Percentiles rank a stretch among this genome's conserved stretches.
phyloP scores from a whole-genome alignment of 1,140 invertebrate species.

The Drosophila nasuta region DNA sequence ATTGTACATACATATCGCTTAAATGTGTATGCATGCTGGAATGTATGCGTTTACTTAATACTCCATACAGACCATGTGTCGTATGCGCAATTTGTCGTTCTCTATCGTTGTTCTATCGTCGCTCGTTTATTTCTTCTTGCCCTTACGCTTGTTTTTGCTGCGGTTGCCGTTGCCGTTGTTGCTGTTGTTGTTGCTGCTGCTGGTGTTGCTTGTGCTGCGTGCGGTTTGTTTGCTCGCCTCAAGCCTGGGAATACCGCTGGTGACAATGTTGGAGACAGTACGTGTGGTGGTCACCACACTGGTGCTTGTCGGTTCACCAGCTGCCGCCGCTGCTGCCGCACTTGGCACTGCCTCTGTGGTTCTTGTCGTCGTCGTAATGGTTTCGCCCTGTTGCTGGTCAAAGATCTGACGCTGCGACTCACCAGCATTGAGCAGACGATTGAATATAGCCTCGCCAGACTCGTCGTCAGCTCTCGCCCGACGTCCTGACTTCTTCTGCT shows the following conservation, averaged over 20 bases:
- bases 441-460: constrained; percentile 75
- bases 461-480: constrained; percentile 17
- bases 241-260: constrained; percentile 75
- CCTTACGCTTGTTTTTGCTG: constrained; percentile 72
- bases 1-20: constrained; percentile 5
- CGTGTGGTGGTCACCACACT: constrained; percentile 77
- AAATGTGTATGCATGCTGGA: neutral
- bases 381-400: constrained; percentile 75
- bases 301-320: constrained; percentile 57
- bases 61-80: constrained; percentile 65
- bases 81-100: constrained; percentile 60
- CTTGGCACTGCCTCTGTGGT: constrained; percentile 66
- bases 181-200: constrained; percentile 37
- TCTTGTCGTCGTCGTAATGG: constrained; percentile 78
- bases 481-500: constrained; percentile 47
- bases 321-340: constrained; percentile 16
- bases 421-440: constrained; percentile 66
- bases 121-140: constrained; percentile 68
- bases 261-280: constrained; percentile 78
- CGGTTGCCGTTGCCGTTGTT: constrained; percentile 43
- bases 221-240: constrained; percentile 48
- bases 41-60: constrained; percentile 16
- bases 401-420: constrained; percentile 71
- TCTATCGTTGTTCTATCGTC: neutral
- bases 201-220: constrained; percentile 29